Conservation (phyloP, 2,797 vertebrate species). For the Pagetopsis macropterus region DNA sequence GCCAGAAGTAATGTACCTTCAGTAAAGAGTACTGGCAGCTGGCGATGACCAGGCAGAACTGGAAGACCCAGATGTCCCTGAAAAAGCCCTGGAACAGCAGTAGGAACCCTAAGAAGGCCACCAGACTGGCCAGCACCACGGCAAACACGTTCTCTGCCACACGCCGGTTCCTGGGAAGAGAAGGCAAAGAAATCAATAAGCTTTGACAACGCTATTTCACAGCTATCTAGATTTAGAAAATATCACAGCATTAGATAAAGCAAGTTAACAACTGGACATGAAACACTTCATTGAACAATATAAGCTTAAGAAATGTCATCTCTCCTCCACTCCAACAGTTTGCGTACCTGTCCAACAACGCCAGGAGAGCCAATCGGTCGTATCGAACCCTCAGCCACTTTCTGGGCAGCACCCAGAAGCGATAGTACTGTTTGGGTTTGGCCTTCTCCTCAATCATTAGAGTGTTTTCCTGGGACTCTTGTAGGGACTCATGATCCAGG, state of each 20-base stretch:
- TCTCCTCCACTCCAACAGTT: not conserved
- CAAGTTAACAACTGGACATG: not conserved
- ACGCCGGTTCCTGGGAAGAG: constrained; percentile 84
- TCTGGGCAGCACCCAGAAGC: constrained; percentile 92
- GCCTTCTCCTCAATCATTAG: constrained; percentile 92
- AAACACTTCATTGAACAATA: not conserved
- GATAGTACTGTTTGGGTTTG: constrained; percentile 93
- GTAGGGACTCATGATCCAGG: constrained; percentile 92
- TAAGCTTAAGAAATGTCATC: not conserved
- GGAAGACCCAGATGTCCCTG: constrained; percentile 94
- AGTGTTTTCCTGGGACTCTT: constrained; percentile 94
- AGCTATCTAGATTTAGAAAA: not conserved
- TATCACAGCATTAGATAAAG: not conserved
- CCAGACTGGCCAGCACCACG: constrained; percentile 88
- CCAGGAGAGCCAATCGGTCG: constrained; percentile 90
- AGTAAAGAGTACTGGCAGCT: constrained; percentile 94
- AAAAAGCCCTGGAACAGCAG: constrained; percentile 91
- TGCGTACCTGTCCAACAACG: constrained; percentile 89
- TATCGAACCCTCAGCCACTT: constrained; percentile 92
- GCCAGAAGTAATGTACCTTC: constrained; percentile 80
- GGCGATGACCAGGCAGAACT: constrained; percentile 94
- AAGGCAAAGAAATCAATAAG: constrained; percentile 1
- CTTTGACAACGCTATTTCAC: not conserved
- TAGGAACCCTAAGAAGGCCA: constrained; percentile 92
- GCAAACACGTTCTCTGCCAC: constrained; percentile 90